These are phyloP conservation scores for Metalampra italica DNA, from an alignment of 2,888 invertebrate genomes.

Conservation along the genomic window DNA sequence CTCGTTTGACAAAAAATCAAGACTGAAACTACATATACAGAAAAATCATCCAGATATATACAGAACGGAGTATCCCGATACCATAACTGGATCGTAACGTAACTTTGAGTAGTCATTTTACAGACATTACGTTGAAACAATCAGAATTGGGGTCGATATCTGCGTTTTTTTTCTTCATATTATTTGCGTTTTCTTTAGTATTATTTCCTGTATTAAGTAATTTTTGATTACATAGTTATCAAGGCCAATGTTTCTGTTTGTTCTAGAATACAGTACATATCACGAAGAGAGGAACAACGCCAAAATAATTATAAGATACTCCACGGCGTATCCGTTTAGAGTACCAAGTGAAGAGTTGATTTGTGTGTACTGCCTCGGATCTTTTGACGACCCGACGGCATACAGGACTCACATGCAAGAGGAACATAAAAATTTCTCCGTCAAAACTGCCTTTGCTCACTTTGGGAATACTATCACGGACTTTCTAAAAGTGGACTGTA, in stretches of 20 bases:
- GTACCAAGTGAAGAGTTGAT: conserved; percentile 43
- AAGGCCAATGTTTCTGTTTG: conserved; percentile 46
- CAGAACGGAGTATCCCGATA: conserved; percentile 17
- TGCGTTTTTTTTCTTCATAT: no score
- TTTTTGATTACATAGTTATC: conserved; percentile 13
- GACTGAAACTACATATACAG: conserved; percentile 10
- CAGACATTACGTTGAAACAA: conserved; percentile 7
- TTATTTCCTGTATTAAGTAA: no score
- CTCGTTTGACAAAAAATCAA: neutral
- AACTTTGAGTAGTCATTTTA: no score
- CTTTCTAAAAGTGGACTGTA: conserved; percentile 15
- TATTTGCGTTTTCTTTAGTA: no score
- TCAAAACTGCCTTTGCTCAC: conserved; percentile 17
- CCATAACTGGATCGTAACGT: conserved; percentile 5
- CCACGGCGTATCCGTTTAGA: conserved; percentile 58
- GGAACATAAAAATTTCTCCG: neutral
- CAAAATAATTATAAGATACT: conserved; percentile 47
- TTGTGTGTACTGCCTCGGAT: conserved; percentile 12
- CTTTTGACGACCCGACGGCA: conserved; percentile 7
- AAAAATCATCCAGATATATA: conserved; percentile 17
- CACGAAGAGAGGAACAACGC: conserved; percentile 58
- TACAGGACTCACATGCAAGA: conserved; percentile 3
- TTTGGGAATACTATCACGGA: conserved; percentile 9
- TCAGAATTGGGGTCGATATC: no score
- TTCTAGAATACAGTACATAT: conserved; percentile 59